Conservation (phyloP, 2,888 invertebrate species). For the Agonopterix arenella region DNA sequence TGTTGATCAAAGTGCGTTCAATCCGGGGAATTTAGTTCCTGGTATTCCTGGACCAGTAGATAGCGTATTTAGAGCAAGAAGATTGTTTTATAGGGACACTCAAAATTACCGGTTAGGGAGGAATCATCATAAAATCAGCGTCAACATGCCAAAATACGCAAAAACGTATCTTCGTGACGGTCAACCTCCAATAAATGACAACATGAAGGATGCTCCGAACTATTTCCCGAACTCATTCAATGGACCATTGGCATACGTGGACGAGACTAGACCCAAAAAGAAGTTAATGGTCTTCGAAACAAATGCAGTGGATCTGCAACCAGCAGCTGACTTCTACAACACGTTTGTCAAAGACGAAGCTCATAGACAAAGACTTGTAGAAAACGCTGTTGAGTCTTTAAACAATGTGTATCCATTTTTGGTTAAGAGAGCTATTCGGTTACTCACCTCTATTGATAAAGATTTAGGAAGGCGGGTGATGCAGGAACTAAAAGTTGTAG, state of each 20-base stretch:
- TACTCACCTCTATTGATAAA: slow-evolving; percentile 83
- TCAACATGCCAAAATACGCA: slow-evolving; percentile 32
- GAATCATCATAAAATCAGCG: slow-evolving; percentile 42
- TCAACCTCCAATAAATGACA: slow-evolving; percentile 79
- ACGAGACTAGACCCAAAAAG: slow-evolving; percentile 34
- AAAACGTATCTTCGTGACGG: slow-evolving; percentile 35
- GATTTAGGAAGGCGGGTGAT: slow-evolving; percentile 78
- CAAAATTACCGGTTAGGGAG: slow-evolving; percentile 47
- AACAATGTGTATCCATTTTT: slow-evolving; percentile 59
- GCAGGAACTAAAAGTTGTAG: too few relatives aligned
- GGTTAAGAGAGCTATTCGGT: slow-evolving; percentile 84
- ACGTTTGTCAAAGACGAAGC: slow-evolving; percentile 57
- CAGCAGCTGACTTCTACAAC: slow-evolving; percentile 82
- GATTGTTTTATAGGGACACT: slow-evolving; percentile 39
- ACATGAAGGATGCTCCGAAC: slow-evolving; percentile 81
- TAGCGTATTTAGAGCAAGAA: slow-evolving; percentile 36
- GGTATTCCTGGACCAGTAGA: slow-evolving; percentile 54
- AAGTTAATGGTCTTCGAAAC: slow-evolving; percentile 13
- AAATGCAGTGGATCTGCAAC: slow-evolving; percentile 40
- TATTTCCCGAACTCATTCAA: slow-evolving; percentile 20
- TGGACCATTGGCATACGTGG: slow-evolving; percentile 19
- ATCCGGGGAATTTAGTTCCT: slow-evolving; percentile 51
- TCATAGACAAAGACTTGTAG: slow-evolving; percentile 13
- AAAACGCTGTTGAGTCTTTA: slow-evolving; percentile 8
- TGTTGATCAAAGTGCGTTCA: slow-evolving; percentile 39